Evolutionary conservation across 2,888 invertebrate species (phyloP).

Genomic region (Lamproptera curius): DNA sequence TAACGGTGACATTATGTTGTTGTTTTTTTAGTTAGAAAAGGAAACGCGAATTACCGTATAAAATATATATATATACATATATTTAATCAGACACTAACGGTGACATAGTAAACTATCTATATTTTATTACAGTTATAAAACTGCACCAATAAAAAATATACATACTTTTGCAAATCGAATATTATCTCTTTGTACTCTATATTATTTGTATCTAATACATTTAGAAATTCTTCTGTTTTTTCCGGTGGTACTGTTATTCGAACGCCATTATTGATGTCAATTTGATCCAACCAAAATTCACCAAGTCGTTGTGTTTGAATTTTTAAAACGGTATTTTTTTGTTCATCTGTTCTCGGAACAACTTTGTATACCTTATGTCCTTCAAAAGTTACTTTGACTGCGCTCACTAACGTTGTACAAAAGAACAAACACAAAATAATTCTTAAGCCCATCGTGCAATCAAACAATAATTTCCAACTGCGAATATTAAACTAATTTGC

Average conservation of each 20-base stretch:
- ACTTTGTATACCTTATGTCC: slow-evolving; percentile 79
- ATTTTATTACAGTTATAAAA: too few relatives aligned
- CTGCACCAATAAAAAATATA: too few relatives aligned
- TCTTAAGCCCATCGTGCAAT: slow-evolving; percentile 7
- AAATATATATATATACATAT: too few relatives aligned
- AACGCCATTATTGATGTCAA: slow-evolving; percentile 46
- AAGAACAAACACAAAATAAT: slow-evolving; percentile 33
- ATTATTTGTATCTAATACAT: slow-evolving; percentile 27
- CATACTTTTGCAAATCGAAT: slow-evolving; percentile 53
- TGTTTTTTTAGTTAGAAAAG: too few relatives aligned
- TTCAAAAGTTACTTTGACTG: slow-evolving; percentile 55
- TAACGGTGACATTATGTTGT: too few relatives aligned
- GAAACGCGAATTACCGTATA: too few relatives aligned
- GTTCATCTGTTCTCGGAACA: slow-evolving; percentile 59
- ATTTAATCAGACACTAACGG: too few relatives aligned
- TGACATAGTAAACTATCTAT: too few relatives aligned
- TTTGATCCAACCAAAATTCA: slow-evolving; percentile 57
- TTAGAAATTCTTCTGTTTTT: slow-evolving; percentile 36
- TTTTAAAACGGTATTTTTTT: slow-evolving; percentile 63
- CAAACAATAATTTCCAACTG: neutral
- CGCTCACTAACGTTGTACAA: neutral
- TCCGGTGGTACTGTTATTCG: slow-evolving; percentile 51
- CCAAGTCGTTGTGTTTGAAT: slow-evolving; percentile 53
- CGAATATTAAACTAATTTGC: slow-evolving; percentile 3
- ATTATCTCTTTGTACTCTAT: slow-evolving; percentile 42